phyloP scores from a whole-genome alignment of 2,888 invertebrate genomes.

The Melinaea marsaeus region DNA sequence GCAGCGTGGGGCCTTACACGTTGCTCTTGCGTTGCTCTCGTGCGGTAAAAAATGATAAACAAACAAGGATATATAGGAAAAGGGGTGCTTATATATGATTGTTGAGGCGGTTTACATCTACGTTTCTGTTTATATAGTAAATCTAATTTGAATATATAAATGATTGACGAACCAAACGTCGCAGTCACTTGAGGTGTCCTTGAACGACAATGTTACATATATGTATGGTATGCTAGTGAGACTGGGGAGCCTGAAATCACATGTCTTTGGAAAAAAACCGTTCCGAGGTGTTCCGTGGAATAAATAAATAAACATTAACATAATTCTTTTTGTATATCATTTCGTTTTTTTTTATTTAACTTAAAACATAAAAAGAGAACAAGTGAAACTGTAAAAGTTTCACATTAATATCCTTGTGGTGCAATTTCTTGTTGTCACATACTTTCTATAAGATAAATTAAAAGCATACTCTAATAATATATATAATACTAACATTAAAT shows the following conservation, averaged over 20 bases:
- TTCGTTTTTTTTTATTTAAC: constrained; percentile 6
- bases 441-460: too few species aligned
- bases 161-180: constrained; percentile 43
- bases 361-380: not conserved
- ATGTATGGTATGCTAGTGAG: constrained; percentile 48
- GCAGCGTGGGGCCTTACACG: constrained; percentile 64
- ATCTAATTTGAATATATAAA: constrained; percentile 36
- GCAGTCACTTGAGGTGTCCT: constrained; percentile 50
- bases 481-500: too few species aligned
- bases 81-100: not conserved
- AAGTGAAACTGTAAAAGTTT: not conserved
- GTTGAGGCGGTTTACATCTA: constrained; percentile 1
- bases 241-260: constrained; percentile 28
- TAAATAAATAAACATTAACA: constrained; percentile 3
- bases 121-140: constrained; percentile 3
- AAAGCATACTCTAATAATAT: too few species aligned
- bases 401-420: not conserved
- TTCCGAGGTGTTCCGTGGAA: constrained; percentile 13
- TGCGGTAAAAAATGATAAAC: constrained; percentile 41
- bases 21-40: constrained; percentile 49
- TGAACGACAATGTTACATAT: constrained; percentile 51
- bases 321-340: constrained; percentile 3
- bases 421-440: too few species aligned
- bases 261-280: constrained; percentile 15
- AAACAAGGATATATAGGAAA: constrained; percentile 29